Conservation (phyloP, 2,888 invertebrate species). For the Diaperis boleti region DNA sequence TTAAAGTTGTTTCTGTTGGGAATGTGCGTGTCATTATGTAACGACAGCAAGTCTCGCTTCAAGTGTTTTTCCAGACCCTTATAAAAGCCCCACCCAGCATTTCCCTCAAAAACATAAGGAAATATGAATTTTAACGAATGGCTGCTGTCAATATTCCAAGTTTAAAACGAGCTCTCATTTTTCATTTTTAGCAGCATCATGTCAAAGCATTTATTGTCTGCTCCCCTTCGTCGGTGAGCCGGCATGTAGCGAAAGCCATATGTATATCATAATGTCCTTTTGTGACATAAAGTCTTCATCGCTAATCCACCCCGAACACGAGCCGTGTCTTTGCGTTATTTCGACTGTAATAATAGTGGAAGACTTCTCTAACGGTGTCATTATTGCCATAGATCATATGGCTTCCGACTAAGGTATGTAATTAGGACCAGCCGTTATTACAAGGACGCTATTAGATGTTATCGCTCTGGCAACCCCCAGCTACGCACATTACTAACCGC, state of each 20-base stretch:
- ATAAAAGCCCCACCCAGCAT: neutral
- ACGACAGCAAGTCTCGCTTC: no score
- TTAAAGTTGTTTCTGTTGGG: no score
- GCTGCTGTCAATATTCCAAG: slow-evolving; percentile 37
- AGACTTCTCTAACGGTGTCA: slow-evolving; percentile 42
- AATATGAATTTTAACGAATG: slow-evolving; percentile 41
- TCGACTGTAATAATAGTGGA: slow-evolving; percentile 41
- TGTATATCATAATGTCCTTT: slow-evolving; percentile 22
- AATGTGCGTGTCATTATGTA: no score
- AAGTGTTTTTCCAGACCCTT: no score
- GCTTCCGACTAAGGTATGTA: slow-evolving; percentile 45
- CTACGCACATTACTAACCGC: slow-evolving; percentile 46
- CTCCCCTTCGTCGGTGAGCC: slow-evolving; percentile 8
- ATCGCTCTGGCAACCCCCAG: slow-evolving; percentile 43
- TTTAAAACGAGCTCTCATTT: slow-evolving; percentile 37
- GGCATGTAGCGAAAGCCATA: slow-evolving; percentile 19
- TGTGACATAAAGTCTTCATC: slow-evolving; percentile 41
- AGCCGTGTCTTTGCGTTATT: slow-evolving; percentile 37
- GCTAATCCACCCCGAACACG: slow-evolving; percentile 45
- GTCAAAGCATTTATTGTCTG: slow-evolving; percentile 42
- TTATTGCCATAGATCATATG: slow-evolving; percentile 51
- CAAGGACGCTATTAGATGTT: slow-evolving; percentile 46
- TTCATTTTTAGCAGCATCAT: slow-evolving; percentile 40
- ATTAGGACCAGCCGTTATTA: slow-evolving; percentile 50
- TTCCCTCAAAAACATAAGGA: slow-evolving; percentile 1